A percentile compares a stretch with the other conserved stretches of the same genome.
These are phyloP conservation scores for Sebastes oblongus DNA, from an alignment of 2,797 vertebrate species.

Conservation along the genomic window DNA sequence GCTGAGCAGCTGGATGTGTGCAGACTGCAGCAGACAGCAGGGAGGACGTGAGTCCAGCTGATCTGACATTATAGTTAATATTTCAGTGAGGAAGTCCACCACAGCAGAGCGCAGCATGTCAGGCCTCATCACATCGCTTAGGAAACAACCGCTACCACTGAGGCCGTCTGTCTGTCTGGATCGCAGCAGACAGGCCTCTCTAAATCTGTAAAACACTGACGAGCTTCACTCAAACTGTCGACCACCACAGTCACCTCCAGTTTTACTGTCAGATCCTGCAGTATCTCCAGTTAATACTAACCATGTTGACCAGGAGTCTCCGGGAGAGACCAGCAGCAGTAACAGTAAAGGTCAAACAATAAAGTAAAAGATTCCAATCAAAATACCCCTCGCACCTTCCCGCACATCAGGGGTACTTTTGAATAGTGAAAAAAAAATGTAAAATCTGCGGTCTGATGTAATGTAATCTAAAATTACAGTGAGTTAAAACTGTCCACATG, in stretches of 20 bases:
- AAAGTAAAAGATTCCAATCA: neutral
- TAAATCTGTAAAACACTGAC: neutral
- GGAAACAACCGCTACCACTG: neutral
- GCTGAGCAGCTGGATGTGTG: constrained; percentile 10
- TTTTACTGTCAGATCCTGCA: neutral
- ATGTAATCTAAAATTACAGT: neutral
- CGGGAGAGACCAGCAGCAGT: neutral
- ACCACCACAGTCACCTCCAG: neutral
- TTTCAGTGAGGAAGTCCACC: constrained; percentile 12
- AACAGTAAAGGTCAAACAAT: neutral
- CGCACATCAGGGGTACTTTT: too few species aligned
- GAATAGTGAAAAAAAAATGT: too few species aligned
- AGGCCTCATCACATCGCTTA: constrained; percentile 8
- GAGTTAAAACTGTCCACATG: neutral
- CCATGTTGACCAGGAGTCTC: neutral
- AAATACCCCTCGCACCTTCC: neutral
- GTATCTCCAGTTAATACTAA: neutral
- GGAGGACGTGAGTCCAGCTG: constrained; percentile 1
- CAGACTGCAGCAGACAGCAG: constrained; percentile 8
- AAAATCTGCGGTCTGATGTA: neutral
- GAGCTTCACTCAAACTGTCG: neutral
- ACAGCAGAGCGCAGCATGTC: neutral
- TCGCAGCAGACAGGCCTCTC: neutral
- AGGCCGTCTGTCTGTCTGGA: neutral
- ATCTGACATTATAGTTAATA: constrained; percentile 32